Evolutionary conservation across 2,113 vertebrate genomes (phyloP).

Genomic region (Pimephales promelas): DNA sequence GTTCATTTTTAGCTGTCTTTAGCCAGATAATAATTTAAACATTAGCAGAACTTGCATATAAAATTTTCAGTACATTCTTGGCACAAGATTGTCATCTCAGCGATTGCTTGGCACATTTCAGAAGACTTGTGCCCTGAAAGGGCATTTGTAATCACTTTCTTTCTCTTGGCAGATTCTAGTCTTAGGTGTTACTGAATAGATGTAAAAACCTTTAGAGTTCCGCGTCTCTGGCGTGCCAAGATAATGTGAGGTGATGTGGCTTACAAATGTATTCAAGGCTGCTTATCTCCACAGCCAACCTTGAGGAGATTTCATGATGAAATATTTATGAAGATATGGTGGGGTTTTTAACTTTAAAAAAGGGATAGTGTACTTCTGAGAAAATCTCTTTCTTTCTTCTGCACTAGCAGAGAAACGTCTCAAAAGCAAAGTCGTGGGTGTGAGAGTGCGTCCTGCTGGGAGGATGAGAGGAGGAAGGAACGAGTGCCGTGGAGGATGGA

Average conservation of each 20-base stretch:
- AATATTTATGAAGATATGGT: constrained; percentile 50
- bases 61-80: not conserved
- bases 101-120: not conserved
- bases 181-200: not conserved
- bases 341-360: not conserved
- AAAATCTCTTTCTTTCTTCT: not conserved
- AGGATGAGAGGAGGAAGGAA: constrained; percentile 10
- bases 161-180: constrained; percentile 4
- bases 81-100: constrained; percentile 1
- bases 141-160: constrained; percentile 13
- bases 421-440: constrained; percentile 14
- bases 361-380: not conserved
- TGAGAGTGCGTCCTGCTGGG: constrained; percentile 12
- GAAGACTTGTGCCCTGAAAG: not conserved
- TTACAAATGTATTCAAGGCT: constrained; percentile 32
- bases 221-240: not conserved
- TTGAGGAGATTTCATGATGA: constrained; percentile 41
- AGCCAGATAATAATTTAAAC: constrained; percentile 13
- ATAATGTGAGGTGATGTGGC: constrained; percentile 36
- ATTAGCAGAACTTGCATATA: constrained; percentile 1
- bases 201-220: constrained; percentile 18
- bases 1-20: not conserved
- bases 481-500: not conserved
- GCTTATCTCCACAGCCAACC: constrained; percentile 22
- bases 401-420: not conserved